These are phyloP conservation scores for Pseudomyrmex cubaensis DNA, from an alignment of 1,140 invertebrate species.

Conservation along the genomic window DNA sequence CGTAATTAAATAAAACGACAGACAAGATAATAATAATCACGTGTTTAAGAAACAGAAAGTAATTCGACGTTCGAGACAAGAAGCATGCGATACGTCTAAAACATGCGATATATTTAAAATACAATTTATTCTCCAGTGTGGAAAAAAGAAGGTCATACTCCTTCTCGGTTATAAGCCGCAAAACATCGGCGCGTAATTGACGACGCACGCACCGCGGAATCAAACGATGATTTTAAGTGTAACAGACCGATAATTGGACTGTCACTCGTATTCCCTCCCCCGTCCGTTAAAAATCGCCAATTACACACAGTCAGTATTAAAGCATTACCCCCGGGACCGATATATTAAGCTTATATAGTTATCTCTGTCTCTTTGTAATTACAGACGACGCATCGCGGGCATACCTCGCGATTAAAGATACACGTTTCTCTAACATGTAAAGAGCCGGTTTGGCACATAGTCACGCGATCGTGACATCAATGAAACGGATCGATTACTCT, in stretches of 20 bases:
- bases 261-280: neutral
- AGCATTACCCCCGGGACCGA: neutral
- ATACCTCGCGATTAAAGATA: constrained; percentile 45
- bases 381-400: constrained; percentile 16
- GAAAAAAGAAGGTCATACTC: constrained; percentile 2
- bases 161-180: neutral
- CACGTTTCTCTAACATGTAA: constrained; percentile 43
- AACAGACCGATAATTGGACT: constrained; percentile 34
- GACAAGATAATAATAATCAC: constrained; percentile 10
- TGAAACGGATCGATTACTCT: constrained; percentile 58
- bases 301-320: neutral
- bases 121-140: neutral
- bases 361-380: constrained; percentile 49
- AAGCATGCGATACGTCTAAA: neutral
- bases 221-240: constrained; percentile 1
- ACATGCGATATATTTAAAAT: too few species aligned
- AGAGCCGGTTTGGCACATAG: constrained; percentile 44
- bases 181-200: neutral
- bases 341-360: constrained; percentile 43
- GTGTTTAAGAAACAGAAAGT: neutral
- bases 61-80: constrained; percentile 14
- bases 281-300: constrained; percentile 32
- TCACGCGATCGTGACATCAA: constrained; percentile 56
- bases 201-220: too few species aligned
- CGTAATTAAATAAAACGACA: constrained; percentile 36